Evolutionary conservation across 2,113 vertebrate species (phyloP).

Genomic region (Nannobrachium achirus): DNA sequence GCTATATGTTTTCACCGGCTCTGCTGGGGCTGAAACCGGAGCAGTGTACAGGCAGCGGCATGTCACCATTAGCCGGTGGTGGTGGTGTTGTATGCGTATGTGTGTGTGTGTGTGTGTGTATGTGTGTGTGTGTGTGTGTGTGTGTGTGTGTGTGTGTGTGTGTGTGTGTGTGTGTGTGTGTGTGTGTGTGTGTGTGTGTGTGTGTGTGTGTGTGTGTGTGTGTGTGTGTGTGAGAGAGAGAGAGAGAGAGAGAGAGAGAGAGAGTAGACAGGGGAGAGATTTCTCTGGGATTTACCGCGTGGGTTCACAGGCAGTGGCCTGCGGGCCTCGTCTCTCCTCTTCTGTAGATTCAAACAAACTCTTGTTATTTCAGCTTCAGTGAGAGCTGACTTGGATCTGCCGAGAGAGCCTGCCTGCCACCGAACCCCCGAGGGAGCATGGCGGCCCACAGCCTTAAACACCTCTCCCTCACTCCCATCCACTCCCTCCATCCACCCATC

Average conservation of each 20-base stretch:
- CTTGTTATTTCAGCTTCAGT: constrained; percentile 62
- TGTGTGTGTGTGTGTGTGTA: constrained; percentile 5
- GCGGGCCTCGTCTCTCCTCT: constrained; percentile 39
- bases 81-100: neutral
- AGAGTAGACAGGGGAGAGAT: constrained; percentile 14
- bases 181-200: constrained; percentile 6
- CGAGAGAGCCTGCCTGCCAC: constrained; percentile 55
- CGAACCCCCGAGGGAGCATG: constrained; percentile 54
- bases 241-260: too few species aligned
- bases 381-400: constrained; percentile 62
- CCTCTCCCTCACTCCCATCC: constrained; percentile 21
- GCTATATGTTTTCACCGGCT: constrained; percentile 46
- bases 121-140: neutral
- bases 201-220: neutral
- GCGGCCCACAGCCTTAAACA: constrained; percentile 64
- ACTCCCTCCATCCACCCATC: constrained; percentile 33
- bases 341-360: constrained; percentile 65
- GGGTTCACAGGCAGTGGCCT: constrained; percentile 52
- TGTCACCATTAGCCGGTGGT: constrained; percentile 38
- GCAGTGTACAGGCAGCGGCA: neutral
- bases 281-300: constrained; percentile 51
- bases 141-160: too few species aligned
- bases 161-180: too few species aligned
- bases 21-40: constrained; percentile 36
- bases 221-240: too few species aligned